Evolutionary conservation across 2,797 vertebrate species (phyloP), one percentile per base, ranked within the genome.

Genomic region (Gobio occitaniae): DNA sequence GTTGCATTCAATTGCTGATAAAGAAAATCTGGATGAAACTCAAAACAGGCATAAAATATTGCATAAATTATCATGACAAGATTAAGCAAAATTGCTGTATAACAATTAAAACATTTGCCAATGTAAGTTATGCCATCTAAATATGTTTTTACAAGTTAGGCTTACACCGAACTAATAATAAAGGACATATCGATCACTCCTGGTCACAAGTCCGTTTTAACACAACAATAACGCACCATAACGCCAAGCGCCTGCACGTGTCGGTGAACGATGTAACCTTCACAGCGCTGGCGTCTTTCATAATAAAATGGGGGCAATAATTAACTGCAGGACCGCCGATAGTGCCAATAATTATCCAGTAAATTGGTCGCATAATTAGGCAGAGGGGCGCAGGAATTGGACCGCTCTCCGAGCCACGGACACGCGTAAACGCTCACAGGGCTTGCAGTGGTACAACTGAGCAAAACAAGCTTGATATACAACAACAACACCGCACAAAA

Each of bases 281-380:
- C 68, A 76, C 50, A 76, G 44, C 63, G 29, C 71, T 21, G 48
- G 52, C 50, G 84, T 68, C 50, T 47, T 68, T 54, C 59, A 44
- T 63, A 77, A 78, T 85, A 83, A 84, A 86, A 82, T 25, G 13
- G 70, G 54, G 29, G 10, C 74, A 80, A 84, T 78, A 77, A 78
- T 86, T 81, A 47, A 69, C 76, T 68, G 41, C 78, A 80, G 61
- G 54, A 72, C 66, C 56, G 72, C 84, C 61, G 83, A 88, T 84
- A 75, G 32, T 82, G 83, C 76, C 66, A 85, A 89, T 86, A 87
- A 84, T 82, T 82, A 72, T 81, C 69, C 83, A n/a, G 78, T 78
- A 80, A 86, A 88, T 41, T 83, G 63, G 47, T 84, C 79, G 86
- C 56, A 86, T 81, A 85, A 85, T 79, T 78, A 83, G 70, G 13